Percentiles rank a stretch among this genome's conserved stretches.
Evolutionary conservation across 2,888 invertebrate species (phyloP).

Genomic region (Graphium colonna): DNA sequence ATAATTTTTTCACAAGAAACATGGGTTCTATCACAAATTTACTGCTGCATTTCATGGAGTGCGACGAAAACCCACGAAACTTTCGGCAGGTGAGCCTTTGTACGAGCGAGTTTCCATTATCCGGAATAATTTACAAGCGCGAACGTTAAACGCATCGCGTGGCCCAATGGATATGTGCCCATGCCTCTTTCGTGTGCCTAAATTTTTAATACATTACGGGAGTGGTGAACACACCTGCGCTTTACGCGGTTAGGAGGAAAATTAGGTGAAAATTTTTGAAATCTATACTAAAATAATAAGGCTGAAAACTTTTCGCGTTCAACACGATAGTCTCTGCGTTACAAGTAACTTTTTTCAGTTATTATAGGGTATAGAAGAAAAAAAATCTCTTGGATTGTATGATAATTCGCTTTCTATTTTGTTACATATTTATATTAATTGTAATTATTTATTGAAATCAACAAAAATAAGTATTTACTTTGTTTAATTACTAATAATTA

Average conservation of each 20-base stretch:
- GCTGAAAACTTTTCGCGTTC: too few relatives aligned
- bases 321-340: too few relatives aligned
- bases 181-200: constrained; percentile 20
- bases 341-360: too few relatives aligned
- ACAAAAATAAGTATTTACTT: too few relatives aligned
- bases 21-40: background rate
- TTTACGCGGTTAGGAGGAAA: background rate
- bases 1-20: too few relatives aligned
- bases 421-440: too few relatives aligned
- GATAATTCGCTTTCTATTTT: too few relatives aligned
- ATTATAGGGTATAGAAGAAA: too few relatives aligned
- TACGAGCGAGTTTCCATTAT: constrained; percentile 24
- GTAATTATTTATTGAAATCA: too few relatives aligned
- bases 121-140: constrained; percentile 25
- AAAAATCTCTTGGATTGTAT: too few relatives aligned
- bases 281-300: background rate
- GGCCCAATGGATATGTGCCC: constrained; percentile 3
- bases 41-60: background rate
- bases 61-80: background rate
- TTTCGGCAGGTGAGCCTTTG: constrained; percentile 13
- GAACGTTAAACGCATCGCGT: constrained; percentile 21
- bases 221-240: constrained; percentile 49
- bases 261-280: background rate
- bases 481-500: too few relatives aligned
- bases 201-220: constrained; percentile 36